These are phyloP conservation scores for Drosophila incognita DNA, from an alignment of 2,888 invertebrate species.

Conservation along the genomic window DNA sequence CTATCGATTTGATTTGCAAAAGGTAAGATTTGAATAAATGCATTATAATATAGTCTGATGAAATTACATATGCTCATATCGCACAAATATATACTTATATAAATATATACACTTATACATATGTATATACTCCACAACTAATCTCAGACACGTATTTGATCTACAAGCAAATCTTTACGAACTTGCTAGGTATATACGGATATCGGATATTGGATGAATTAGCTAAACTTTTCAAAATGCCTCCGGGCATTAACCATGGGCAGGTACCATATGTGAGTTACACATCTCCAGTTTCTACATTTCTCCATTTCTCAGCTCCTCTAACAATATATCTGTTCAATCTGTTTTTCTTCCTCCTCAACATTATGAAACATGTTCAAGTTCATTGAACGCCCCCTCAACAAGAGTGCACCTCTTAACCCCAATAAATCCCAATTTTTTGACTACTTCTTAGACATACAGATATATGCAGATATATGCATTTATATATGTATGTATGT, in stretches of 20 bases:
- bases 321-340: not conserved
- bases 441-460: not conserved
- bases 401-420: constrained; percentile 44
- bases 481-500: too few relatives aligned
- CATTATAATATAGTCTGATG: not conserved
- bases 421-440: constrained; percentile 29
- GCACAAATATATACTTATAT: not conserved
- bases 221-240: not conserved
- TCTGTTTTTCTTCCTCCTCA: not conserved
- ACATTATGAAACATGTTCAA: constrained; percentile 16
- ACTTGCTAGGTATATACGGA: not conserved
- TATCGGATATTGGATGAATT: not conserved
- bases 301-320: not conserved
- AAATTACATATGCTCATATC: not conserved
- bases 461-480: too few relatives aligned
- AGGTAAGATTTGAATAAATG: not conserved
- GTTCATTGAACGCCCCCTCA: constrained; percentile 51
- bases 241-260: not conserved
- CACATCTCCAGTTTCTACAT: not conserved
- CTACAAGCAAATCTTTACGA: not conserved
- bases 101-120: too few relatives aligned
- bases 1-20: not conserved
- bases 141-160: not conserved
- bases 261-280: not conserved
- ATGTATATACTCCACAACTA: not conserved